phyloP scores from a whole-genome alignment of 2,113 vertebrate genomes.

The Melanostigma gelatinosum region DNA sequence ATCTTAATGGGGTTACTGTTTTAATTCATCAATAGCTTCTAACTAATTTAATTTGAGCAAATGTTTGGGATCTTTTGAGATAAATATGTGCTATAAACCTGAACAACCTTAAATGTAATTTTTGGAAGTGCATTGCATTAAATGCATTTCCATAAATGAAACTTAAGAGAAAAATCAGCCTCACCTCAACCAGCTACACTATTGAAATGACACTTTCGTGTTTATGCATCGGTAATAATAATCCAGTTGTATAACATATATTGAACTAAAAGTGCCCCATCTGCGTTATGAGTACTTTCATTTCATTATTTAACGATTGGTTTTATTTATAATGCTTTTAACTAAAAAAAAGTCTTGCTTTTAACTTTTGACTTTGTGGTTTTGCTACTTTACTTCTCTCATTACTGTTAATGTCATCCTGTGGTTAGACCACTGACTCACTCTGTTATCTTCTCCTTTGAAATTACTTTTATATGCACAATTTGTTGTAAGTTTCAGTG shows the following conservation, averaged over 20 bases:
- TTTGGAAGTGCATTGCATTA: no score
- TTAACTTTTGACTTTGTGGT: background rate
- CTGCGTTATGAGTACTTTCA: background rate
- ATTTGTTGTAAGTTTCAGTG: background rate
- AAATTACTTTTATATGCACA: background rate
- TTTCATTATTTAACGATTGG: background rate
- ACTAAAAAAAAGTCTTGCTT: background rate
- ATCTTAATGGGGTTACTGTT: background rate
- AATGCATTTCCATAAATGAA: background rate
- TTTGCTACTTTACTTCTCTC: background rate
- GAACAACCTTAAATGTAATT: background rate
- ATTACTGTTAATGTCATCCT: background rate
- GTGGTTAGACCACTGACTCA: background rate
- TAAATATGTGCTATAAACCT: background rate
- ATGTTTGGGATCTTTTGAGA: background rate
- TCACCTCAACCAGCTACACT: background rate
- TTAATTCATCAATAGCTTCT: background rate
- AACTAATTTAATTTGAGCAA: background rate
- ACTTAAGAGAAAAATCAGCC: background rate
- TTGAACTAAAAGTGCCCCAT: background rate
- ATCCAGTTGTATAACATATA: background rate
- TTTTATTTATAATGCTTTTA: background rate
- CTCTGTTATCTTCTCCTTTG: background rate
- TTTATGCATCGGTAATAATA: background rate
- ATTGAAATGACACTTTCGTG: background rate